phyloP scores from a whole-genome alignment of 2,113 vertebrate genomes.

The Myrmecobius fasciatus region DNA sequence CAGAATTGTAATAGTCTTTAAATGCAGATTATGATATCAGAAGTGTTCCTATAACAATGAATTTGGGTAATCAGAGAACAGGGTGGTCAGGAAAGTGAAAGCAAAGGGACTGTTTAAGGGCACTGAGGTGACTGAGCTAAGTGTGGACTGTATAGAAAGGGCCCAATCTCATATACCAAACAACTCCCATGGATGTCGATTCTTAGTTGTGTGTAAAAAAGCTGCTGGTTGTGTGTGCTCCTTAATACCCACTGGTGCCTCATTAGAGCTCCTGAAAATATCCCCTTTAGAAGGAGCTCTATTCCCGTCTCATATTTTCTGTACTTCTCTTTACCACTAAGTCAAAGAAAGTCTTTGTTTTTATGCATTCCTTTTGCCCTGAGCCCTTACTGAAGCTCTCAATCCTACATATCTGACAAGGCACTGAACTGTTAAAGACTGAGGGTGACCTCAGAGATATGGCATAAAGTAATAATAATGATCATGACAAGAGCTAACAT shows the following conservation, averaged over 20 bases:
- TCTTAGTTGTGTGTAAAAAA: background rate
- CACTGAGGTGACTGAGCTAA: background rate
- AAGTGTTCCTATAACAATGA: background rate
- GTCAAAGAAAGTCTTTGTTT: background rate
- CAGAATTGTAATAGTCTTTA: background rate
- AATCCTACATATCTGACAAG: background rate
- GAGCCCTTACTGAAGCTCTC: background rate
- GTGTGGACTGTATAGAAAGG: background rate
- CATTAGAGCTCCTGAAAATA: background rate
- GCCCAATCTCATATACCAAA: background rate
- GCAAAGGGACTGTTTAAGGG: background rate
- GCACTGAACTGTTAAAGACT: background rate
- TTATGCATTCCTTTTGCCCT: background rate
- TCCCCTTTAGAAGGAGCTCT: fast-evolving
- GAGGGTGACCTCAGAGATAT: background rate
- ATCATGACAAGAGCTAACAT: background rate
- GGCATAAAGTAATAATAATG: background rate
- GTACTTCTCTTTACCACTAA: fast-evolving
- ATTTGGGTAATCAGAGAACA: background rate
- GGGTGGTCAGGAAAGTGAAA: background rate
- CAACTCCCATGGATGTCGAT: background rate
- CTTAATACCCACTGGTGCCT: background rate
- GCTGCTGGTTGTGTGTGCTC: fast-evolving
- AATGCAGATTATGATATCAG: background rate
- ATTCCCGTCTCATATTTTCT: background rate